Evolutionary conservation across 2,888 invertebrate species (phyloP).

Genomic region (Tanytarsus gracilentus): DNA sequence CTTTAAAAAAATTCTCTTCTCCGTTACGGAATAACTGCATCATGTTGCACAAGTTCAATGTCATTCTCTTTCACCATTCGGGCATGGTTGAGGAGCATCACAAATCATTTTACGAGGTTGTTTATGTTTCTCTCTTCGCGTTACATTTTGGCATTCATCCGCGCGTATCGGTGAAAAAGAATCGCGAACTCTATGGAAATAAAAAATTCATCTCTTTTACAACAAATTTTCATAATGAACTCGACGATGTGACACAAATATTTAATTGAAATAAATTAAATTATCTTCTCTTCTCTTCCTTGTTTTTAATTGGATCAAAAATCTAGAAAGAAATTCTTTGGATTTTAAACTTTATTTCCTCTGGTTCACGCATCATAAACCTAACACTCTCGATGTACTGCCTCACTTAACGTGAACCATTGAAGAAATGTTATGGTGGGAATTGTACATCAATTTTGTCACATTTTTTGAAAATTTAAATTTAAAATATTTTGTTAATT

Average conservation of each 20-base stretch:
- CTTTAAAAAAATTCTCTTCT: not conserved
- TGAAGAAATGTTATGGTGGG: too few species aligned
- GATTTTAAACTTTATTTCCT: too few species aligned
- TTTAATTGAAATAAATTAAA: constrained; percentile 5
- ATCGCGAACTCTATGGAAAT: not conserved
- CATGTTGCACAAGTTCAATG: constrained; percentile 20
- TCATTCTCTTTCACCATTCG: not conserved
- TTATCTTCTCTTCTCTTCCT: too few species aligned
- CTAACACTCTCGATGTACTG: too few species aligned
- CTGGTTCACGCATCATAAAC: too few species aligned
- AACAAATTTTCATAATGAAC: not conserved
- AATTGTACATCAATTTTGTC: too few species aligned
- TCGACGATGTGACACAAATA: not conserved
- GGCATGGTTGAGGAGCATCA: not conserved
- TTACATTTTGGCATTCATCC: not conserved
- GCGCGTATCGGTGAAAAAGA: not conserved
- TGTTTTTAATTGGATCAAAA: not conserved
- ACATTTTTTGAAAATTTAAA: too few species aligned
- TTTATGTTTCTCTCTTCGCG: not conserved
- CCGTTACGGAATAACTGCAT: constrained; percentile 4
- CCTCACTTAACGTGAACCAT: too few species aligned
- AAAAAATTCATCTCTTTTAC: not conserved
- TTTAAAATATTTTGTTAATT: too few species aligned
- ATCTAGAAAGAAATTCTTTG: too few species aligned
- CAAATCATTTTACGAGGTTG: not conserved